A percentile compares a stretch with the other conserved stretches of the same genome.
These are phyloP conservation scores for Chaetophractus vellerosus DNA, from an alignment of 2,797 vertebrate genomes.

Conservation along the genomic window DNA sequence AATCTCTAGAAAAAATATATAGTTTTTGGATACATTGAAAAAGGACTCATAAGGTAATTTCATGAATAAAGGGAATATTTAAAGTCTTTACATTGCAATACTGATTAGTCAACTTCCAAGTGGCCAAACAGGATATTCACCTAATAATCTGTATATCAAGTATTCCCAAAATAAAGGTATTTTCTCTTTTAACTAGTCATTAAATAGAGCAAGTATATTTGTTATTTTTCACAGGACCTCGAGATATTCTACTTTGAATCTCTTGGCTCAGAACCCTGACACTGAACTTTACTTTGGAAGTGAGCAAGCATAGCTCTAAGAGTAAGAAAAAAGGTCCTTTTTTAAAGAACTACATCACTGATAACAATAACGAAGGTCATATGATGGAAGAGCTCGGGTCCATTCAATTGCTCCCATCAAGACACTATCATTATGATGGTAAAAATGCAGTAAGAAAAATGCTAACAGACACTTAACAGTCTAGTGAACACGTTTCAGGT, in stretches of 20 bases:
- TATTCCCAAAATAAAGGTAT: neutral
- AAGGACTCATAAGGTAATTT: neutral
- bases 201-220: neutral
- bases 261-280: slow-evolving; percentile 2
- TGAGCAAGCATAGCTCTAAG: neutral
- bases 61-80: neutral
- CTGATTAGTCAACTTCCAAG: neutral
- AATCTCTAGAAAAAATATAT: slow-evolving; percentile 43
- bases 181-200: neutral
- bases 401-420: neutral
- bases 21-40: neutral
- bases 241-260: neutral
- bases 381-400: neutral
- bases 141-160: neutral
- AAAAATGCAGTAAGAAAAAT: neutral
- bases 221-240: neutral
- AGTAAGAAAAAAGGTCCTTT: neutral
- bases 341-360: neutral
- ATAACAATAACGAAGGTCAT: neutral
- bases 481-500: neutral
- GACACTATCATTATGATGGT: neutral
- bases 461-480: neutral
- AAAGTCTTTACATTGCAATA: neutral
- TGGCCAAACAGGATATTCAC: neutral
- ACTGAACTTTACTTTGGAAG: neutral